These are phyloP conservation scores for Drosophila affinis DNA, from an alignment of 2,888 invertebrate genomes.

Conservation along the genomic window DNA sequence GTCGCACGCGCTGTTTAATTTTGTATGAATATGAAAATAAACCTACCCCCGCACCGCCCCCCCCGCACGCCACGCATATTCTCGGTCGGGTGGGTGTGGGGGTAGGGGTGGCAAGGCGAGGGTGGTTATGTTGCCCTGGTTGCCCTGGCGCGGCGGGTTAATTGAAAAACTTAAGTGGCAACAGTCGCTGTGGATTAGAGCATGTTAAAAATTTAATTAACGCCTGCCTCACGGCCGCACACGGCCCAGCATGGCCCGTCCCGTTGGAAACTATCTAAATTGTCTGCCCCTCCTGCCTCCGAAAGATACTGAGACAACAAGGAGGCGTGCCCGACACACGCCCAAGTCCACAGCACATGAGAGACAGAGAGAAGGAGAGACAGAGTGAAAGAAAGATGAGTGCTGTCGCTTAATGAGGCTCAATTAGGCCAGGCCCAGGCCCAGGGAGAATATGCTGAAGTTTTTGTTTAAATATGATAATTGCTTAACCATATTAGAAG, in stretches of 20 bases:
- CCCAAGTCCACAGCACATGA: neutral
- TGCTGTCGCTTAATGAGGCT: conserved; percentile 12
- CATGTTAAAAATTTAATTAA: conserved; percentile 80
- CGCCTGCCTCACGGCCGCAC: conserved; percentile 46
- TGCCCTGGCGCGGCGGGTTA: conserved; percentile 70
- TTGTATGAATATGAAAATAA: conserved; percentile 76
- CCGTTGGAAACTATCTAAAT: conserved; percentile 60
- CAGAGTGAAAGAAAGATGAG: neutral
- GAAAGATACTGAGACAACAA: conserved; percentile 11
- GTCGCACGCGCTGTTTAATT: conserved; percentile 82
- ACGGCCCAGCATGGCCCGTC: neutral
- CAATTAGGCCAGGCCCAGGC: conserved; percentile 10
- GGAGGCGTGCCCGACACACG: conserved; percentile 18
- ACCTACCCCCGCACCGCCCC: conserved; percentile 19
- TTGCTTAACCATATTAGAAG: neutral
- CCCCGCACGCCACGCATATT: neutral
- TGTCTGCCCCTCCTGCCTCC: neutral
- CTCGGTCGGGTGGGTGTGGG: no score
- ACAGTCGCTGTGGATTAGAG: conserved; percentile 80
- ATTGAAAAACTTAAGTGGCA: conserved; percentile 81
- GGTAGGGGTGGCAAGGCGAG: neutral
- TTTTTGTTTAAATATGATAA: conserved; percentile 8
- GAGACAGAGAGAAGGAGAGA: neutral
- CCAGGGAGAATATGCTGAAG: neutral
- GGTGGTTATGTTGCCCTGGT: conserved; percentile 27